A percentile compares a stretch with the other conserved stretches of the same genome.
These are phyloP conservation scores for Papilio polytes DNA, from an alignment of 1,140 invertebrate species.

Conservation along the genomic window DNA sequence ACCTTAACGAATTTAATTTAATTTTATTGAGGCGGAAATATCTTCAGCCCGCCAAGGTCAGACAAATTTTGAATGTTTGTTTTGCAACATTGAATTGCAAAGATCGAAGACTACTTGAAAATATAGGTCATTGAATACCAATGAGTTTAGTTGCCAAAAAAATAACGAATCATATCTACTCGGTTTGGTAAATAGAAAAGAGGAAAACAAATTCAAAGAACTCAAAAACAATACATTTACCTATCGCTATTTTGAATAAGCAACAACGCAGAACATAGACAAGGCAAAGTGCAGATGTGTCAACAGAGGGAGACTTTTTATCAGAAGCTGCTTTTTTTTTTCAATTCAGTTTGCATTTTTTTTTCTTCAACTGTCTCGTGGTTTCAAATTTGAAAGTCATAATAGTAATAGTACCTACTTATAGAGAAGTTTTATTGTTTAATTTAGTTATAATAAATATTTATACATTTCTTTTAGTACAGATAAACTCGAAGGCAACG, in stretches of 20 bases:
- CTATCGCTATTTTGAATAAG: neutral
- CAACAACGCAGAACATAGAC: neutral
- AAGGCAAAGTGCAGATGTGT: too few relatives aligned
- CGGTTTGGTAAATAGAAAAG: neutral
- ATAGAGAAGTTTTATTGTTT: too few relatives aligned
- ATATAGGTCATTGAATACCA: conserved; percentile 33
- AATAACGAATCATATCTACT: neutral
- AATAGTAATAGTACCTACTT: too few relatives aligned
- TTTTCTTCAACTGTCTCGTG: too few relatives aligned
- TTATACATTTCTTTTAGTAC: neutral
- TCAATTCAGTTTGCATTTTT: too few relatives aligned
- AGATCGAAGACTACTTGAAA: conserved; percentile 9
- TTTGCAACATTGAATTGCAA: conserved; percentile 32
- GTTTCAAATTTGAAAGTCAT: too few relatives aligned
- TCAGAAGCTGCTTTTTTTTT: too few relatives aligned
- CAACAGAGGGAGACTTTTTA: too few relatives aligned
- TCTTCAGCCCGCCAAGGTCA: conserved; percentile 21
- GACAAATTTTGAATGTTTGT: conserved; percentile 30
- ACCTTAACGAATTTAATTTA: conserved; percentile 9
- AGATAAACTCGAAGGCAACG: neutral
- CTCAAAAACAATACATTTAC: neutral
- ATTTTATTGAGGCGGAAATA: conserved; percentile 14
- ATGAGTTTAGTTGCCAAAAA: conserved; percentile 2
- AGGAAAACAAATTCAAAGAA: neutral
- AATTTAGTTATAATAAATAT: neutral